phyloP scores from a whole-genome alignment of 1,140 invertebrate species.

The Spodoptera frugiperda region DNA sequence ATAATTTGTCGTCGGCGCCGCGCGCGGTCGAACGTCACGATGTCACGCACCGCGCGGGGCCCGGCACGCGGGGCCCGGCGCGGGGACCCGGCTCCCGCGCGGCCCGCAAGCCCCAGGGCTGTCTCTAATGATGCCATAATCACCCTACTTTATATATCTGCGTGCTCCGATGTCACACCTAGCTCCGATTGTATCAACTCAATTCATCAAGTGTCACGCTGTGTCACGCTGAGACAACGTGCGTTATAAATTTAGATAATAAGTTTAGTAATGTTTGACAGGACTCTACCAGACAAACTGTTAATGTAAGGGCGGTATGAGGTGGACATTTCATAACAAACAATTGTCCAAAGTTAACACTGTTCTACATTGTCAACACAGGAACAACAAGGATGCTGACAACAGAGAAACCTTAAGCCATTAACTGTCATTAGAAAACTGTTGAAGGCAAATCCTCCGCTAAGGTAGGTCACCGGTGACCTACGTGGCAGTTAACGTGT shows the following conservation, averaged over 20 bases:
- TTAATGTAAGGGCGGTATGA: too few species aligned
- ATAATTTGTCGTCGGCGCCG: constrained; percentile 62
- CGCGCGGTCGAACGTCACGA: constrained; percentile 70
- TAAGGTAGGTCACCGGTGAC: too few species aligned
- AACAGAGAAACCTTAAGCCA: too few species aligned
- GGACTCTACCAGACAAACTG: too few species aligned
- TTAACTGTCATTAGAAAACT: too few species aligned
- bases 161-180: background rate
- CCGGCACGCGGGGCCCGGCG: constrained; percentile 28
- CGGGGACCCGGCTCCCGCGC: background rate
- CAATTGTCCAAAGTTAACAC: too few species aligned
- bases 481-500: too few species aligned
- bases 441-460: too few species aligned
- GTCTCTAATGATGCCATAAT: constrained; percentile 29
- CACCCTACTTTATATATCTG: constrained; percentile 17
- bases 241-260: background rate
- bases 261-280: background rate
- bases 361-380: too few species aligned
- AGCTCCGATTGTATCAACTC: background rate
- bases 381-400: too few species aligned
- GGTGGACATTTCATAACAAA: too few species aligned
- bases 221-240: background rate
- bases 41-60: constrained; percentile 63
- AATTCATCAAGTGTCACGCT: background rate
- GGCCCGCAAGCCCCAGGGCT: constrained; percentile 13